Base-by-base conservation (phyloP, 1,140 invertebrate species). In the Nasonia longicornis region DNA sequence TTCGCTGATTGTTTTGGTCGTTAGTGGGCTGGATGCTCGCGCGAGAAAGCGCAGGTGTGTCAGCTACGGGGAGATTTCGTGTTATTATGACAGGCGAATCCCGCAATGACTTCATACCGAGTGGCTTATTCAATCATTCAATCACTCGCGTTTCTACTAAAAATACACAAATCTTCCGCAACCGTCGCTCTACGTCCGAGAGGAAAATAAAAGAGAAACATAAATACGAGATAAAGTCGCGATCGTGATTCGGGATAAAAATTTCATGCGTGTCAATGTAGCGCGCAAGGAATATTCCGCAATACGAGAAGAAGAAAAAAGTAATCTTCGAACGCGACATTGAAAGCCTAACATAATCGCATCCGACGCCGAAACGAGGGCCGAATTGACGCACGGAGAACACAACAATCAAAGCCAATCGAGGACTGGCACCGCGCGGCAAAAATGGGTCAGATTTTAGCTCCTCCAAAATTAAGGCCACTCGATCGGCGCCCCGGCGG, bases 1-100 rank as follows among this genome's bases (percentile, higher is more conserved):
- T 73, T 67, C 58, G 58, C 7, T 48, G 71, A 80, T 74, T 66
- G 71, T 74, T 80, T 80, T 74, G 71, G 38, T 67, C 71, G 72
- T 64, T 80, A 79, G 58, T 45, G 58, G 29, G 20, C n/a, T 6
- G 35, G 45, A 58, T 20, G 64, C 63, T 71, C 45, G 42, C 48
- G 12, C 38, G 26, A 72, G 48, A 72, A 48, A 58, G 35, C 14
- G 52, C 52, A 58, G 52, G 52, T 58, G 52, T 14, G 52, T 58
- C 14, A 2, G 14, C 12, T 20, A 4, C 16, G 20, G 16, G 52
- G 0, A 6, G 52, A 20, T 58, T 58, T 58, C 14, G 10, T 4
- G 35, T 42, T 42, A 42, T 42, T 42, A 10, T 42, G 38, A 42
- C 38, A 42, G 38, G 6, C 38, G 38, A 42, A 42, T 42, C 38